phyloP scores from a whole-genome alignment of 2,797 vertebrate species.

The Euthynnus affinis region DNA sequence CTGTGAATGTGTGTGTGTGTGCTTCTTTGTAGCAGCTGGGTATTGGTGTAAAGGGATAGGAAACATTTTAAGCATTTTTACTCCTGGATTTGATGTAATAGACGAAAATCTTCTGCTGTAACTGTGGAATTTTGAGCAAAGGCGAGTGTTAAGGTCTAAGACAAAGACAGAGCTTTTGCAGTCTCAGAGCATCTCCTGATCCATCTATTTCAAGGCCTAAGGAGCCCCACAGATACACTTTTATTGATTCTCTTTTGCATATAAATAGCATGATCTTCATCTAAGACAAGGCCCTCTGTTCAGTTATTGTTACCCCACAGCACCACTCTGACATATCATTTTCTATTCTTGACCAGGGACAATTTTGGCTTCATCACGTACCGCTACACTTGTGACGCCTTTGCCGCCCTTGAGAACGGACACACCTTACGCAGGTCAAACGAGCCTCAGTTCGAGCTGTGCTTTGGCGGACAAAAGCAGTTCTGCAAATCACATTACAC shows the following conservation, averaged over 20 bases:
- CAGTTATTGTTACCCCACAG: constrained; percentile 61
- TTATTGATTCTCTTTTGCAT: constrained; percentile 83
- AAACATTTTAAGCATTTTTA: constrained; percentile 24
- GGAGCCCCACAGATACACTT: constrained; percentile 71
- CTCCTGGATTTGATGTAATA: constrained; percentile 22
- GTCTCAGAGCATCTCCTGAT: constrained; percentile 47
- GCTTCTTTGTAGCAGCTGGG: constrained; percentile 15
- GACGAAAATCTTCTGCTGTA: constrained; percentile 14
- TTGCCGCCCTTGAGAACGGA: constrained; percentile 98
- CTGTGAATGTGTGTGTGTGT: constrained; percentile 30
- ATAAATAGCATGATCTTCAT: constrained; percentile 76
- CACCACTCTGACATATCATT: constrained; percentile 63
- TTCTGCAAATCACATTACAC: constrained; percentile 98
- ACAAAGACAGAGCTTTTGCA: constrained; percentile 51
- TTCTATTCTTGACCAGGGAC: constrained; percentile 89
- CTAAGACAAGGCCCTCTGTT: constrained; percentile 53
- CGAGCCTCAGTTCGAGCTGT: constrained; percentile 97
- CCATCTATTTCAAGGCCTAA: constrained; percentile 53
- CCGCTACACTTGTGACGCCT: constrained; percentile 98
- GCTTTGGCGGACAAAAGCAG: constrained; percentile 97
- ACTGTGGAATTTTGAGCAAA: constrained; percentile 37
- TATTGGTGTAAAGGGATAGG: constrained; percentile 4
- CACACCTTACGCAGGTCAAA: constrained; percentile 94
- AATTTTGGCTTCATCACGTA: constrained; percentile 99
- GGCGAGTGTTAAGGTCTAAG: constrained; percentile 20